Conservation (phyloP, 2,888 invertebrate species). For the Lithophane socia region DNA sequence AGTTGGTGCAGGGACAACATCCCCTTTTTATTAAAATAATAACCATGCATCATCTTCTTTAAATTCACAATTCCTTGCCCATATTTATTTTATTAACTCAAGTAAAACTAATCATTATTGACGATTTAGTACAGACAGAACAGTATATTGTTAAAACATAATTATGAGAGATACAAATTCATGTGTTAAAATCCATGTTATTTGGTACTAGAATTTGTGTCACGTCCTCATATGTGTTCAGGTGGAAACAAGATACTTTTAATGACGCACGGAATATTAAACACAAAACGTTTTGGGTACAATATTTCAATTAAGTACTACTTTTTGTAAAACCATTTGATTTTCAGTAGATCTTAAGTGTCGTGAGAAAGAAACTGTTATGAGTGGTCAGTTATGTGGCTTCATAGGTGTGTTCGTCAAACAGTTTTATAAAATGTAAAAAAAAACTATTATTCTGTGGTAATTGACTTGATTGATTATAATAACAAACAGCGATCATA, state of each 20-base stretch:
- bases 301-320: neutral
- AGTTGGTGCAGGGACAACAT: rapidly evolving
- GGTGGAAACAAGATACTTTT: conserved; percentile 9
- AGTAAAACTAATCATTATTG: conserved; percentile 14
- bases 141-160: neutral
- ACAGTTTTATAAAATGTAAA: neutral
- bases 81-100: conserved; percentile 11
- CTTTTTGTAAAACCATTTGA: neutral
- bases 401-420: neutral
- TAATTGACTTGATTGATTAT: neutral
- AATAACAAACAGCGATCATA: neutral
- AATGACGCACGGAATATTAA: conserved; percentile 32
- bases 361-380: neutral
- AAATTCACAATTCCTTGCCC: neutral
- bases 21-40: no score
- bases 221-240: conserved; percentile 12
- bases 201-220: neutral
- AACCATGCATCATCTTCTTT: neutral
- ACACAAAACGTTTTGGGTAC: neutral
- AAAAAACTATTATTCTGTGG: neutral
- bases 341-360: neutral
- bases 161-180: neutral
- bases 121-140: neutral
- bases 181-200: neutral
- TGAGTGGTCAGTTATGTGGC: neutral